Evolutionary conservation across 37 sponge, comb jelly and placozoan species (phyloP), one percentile per base, ranked within the genome.

Genomic region (Mnemiopsis leidyi): DNA sequence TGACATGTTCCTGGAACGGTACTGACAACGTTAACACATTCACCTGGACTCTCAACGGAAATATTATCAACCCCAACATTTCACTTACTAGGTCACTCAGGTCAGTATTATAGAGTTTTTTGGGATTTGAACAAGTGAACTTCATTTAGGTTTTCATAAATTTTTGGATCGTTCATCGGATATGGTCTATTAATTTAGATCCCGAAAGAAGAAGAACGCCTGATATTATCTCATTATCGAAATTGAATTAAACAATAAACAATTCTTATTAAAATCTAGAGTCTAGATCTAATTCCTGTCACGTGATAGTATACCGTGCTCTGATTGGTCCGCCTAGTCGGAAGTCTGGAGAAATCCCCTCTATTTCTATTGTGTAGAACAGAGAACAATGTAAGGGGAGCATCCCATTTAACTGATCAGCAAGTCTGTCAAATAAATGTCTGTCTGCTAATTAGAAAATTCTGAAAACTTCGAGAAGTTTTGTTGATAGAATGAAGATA

Each of bases 1-100:
- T 79, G 37, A 79, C 35, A 2, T 79, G 82, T 21, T 7, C 30
- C 36, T 79, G 82, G 82, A 79, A 79, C 29, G 82, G 36, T 1
- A 79, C 82, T 5, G 35, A 32, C 35, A 33, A 32, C 1, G 36
- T 79, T 2, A 2, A 13, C 9, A 79, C 16, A 13, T 79, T 79
- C 36, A 30, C 33, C 16, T 79, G 82, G 82, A 34, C 82, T 29
- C 82, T 79, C 36, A 79, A 79, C 37, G 82, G 82, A 21, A 1
- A 32, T 9, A 23, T 29, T 36, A 29, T 79, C 36, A 32, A 23
- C 3, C 82, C 82, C 29, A 69, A 5, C 73, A 20, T 69, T 25
- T 23, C 7, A 21, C 24, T 21, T 23, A 21, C 7, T 25, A 25
- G 21, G 73, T 69, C 24, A 69, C 24, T 69, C 21, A n/a, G n/a